Conservation (phyloP, 2,888 invertebrate genomes). For the Frankliniella fusca region DNA sequence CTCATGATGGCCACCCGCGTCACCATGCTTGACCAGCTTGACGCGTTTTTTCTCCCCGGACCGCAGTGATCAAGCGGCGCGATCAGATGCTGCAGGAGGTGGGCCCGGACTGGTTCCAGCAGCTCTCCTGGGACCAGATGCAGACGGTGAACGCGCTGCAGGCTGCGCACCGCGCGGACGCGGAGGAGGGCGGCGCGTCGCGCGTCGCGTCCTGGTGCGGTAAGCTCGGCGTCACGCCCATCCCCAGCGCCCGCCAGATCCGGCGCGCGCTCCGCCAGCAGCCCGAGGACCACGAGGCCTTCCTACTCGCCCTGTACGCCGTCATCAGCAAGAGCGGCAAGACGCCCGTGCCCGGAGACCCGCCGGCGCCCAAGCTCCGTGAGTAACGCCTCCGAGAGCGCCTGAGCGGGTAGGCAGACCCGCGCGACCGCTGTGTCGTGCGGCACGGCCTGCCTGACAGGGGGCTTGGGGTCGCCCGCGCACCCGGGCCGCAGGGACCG, state of each 20-base stretch:
- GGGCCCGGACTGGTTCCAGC: slow-evolving; percentile 21
- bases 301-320: slow-evolving; percentile 12
- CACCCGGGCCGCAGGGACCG: background rate
- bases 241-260: background rate
- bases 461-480: background rate
- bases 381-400: background rate
- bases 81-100: slow-evolving; percentile 24
- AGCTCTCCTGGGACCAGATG: slow-evolving; percentile 17
- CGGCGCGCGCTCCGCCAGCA: slow-evolving; percentile 5
- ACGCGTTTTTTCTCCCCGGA: no score
- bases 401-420: no score
- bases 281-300: slow-evolving; percentile 25
- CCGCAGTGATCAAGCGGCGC: slow-evolving; percentile 15
- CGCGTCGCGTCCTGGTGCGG: background rate
- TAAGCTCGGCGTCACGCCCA: background rate
- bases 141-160: background rate
- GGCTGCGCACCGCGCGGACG: background rate
- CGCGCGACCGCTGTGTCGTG: background rate
- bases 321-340: slow-evolving; percentile 19
- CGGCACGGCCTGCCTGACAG: background rate
- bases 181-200: background rate
- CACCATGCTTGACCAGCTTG: no score
- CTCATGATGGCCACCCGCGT: no score
- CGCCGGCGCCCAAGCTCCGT: background rate
- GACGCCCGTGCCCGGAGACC: background rate